Evolutionary conservation across 2,797 vertebrate species (phyloP).

Genomic region (Tragopan temminckii): DNA sequence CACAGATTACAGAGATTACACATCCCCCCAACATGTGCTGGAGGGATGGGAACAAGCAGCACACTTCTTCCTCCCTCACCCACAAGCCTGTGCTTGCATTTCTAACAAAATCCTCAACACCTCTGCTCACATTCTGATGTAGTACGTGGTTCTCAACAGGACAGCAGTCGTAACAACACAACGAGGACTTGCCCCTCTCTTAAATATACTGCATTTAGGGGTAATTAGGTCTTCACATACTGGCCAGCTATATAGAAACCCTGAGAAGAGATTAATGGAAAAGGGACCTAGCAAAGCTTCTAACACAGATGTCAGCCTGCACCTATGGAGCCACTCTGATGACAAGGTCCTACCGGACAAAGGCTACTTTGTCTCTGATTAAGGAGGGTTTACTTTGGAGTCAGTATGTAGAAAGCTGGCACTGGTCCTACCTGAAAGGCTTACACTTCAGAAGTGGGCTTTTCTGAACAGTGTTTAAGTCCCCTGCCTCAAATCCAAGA

Average conservation of each 20-base stretch:
- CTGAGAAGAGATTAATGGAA: background rate
- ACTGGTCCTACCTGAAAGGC: background rate
- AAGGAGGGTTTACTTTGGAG: background rate
- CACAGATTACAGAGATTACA: background rate
- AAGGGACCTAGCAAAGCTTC: background rate
- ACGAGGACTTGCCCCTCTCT: background rate
- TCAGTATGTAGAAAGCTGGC: background rate
- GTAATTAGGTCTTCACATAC: background rate
- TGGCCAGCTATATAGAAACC: background rate
- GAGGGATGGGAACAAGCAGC: background rate
- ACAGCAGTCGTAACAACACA: background rate
- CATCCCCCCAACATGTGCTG: rapidly evolving
- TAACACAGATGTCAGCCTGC: background rate
- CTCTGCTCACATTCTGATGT: background rate
- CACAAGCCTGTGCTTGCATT: background rate
- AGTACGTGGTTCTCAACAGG: background rate
- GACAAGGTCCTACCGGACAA: background rate
- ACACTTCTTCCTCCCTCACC: background rate
- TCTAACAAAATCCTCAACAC: background rate
- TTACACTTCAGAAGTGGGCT: background rate
- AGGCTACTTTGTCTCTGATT: background rate
- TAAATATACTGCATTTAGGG: background rate
- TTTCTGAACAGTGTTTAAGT: background rate
- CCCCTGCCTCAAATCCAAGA: background rate
- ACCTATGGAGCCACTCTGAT: background rate